Conservation (phyloP, 2,888 invertebrate genomes). For the Caenorhabditis panamensis region DNA sequence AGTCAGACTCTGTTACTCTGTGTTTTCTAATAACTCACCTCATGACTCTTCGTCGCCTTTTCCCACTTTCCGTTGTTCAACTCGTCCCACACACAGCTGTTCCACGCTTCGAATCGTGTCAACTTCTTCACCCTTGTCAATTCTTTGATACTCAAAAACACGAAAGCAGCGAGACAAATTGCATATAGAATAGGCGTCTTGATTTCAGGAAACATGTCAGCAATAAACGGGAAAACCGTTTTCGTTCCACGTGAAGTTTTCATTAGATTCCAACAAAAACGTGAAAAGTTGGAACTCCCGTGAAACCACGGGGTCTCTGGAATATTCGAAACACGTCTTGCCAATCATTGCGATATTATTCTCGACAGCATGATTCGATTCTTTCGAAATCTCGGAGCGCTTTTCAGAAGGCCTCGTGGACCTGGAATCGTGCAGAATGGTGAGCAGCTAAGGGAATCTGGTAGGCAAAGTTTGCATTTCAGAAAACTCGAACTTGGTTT, state of each 20-base stretch:
- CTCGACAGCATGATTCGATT: constrained; percentile 38
- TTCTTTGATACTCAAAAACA: constrained; percentile 21
- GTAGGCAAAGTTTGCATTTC: constrained; percentile 4
- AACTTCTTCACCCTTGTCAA: constrained; percentile 17
- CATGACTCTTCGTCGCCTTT: background rate
- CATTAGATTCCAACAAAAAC: background rate
- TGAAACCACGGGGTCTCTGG: too few species aligned
- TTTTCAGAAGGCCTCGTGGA: constrained; percentile 37
- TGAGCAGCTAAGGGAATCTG: background rate
- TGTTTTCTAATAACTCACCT: too few species aligned
- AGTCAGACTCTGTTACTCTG: background rate
- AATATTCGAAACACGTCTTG: too few species aligned
- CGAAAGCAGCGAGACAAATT: background rate
- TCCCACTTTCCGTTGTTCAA: background rate
- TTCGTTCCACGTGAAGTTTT: background rate
- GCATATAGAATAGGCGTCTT: constrained; percentile 9
- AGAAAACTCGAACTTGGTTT: constrained; percentile 27
- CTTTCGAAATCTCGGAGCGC: constrained; percentile 36
- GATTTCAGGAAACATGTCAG: background rate
- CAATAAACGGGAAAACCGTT: background rate
- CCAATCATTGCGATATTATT: too few species aligned
- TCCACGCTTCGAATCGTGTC: constrained; percentile 14
- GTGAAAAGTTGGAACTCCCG: too few species aligned
- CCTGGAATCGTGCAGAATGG: constrained; percentile 14
- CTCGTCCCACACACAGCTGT: constrained; percentile 8